Percentiles rank a stretch among this genome's conserved stretches.
Conservation (phyloP, 2,113 vertebrate genomes). For the Diglossa brunneiventris region DNA sequence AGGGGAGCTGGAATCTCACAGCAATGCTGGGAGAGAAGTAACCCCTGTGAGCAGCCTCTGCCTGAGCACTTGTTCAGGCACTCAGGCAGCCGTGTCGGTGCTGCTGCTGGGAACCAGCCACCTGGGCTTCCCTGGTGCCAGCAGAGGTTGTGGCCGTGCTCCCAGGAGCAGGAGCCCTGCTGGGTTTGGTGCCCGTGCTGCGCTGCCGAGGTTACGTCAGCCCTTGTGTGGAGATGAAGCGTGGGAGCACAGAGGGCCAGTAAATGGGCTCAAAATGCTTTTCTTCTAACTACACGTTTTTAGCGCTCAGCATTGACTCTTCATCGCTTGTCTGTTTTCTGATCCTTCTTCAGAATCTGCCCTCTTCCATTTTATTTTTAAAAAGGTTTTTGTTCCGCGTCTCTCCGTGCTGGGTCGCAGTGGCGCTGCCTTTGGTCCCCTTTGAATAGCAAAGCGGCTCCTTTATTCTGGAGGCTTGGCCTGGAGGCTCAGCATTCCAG, state of each 20-base stretch:
- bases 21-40: neutral
- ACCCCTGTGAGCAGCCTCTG: neutral
- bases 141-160: neutral
- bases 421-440: slow-evolving; percentile 24
- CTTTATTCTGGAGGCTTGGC: slow-evolving; percentile 23
- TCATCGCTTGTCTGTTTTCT: neutral
- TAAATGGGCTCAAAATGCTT: slow-evolving; percentile 14
- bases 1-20: neutral
- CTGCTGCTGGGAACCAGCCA: neutral
- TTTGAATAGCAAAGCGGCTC: slow-evolving; percentile 16
- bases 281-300: slow-evolving; percentile 1
- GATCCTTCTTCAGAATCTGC: slow-evolving; percentile 5
- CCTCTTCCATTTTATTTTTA: slow-evolving; percentile 2
- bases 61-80: fast-evolving
- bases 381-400: neutral
- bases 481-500: neutral
- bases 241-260: slow-evolving; percentile 1
- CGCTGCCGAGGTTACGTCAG: neutral
- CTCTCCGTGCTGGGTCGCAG: neutral
- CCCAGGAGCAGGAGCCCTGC: neutral
- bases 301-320: neutral
- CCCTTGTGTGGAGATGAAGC: neutral
- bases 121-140: neutral
- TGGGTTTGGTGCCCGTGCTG: neutral
- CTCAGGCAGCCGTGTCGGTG: fast-evolving